Evolutionary conservation across 2,113 vertebrate species (phyloP), one percentile per base, ranked within the genome.

Genomic region (Lanius ludovicianus): DNA sequence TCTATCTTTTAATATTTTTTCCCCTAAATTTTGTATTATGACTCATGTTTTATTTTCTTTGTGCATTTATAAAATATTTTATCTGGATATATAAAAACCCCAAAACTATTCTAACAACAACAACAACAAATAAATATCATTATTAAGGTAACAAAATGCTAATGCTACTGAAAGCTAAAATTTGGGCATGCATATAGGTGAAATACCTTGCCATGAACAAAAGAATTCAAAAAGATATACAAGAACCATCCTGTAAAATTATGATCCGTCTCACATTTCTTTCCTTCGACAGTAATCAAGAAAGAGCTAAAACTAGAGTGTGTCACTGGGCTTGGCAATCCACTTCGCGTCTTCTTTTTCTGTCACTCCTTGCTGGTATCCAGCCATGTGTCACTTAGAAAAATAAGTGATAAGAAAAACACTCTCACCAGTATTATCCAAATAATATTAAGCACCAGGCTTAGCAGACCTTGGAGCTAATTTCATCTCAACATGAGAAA

Each of bases 261-360:
- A n/a, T 53, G 44, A 63, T 44, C 9, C 37, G 24, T 49, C 14
- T 69, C 22, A 11, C 3, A 44, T 57, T 84, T 52, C 27, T 79
- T 71, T 57, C 41, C 14, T 67, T 60, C 60, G 89, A 35, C 33
- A 87, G 49, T 84, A 80, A 73, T 50, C 5, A 27, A 68, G 52
- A 97, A 89, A 60, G 42, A 91, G 13, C 73, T 94, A 87, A 60
- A 89, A 92, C 85, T 79, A 84, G 39, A 90, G 33, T 59, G 52
- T 85, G 28, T 27, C 47, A 25, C 15, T 44, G 39, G 70, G 59
- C 60, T 93, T 75, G 42, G 9, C 31, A 56, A 42, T 57, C 27
- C 4, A 9, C 27, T 44, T 53, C 17, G 6, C 53, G n/a, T 37
- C 46, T 69, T 10, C 11, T 56, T 60, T 82, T 78, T 47, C 59